Conservation (phyloP, 2,888 invertebrate genomes). For the Pimpla rufipes region DNA sequence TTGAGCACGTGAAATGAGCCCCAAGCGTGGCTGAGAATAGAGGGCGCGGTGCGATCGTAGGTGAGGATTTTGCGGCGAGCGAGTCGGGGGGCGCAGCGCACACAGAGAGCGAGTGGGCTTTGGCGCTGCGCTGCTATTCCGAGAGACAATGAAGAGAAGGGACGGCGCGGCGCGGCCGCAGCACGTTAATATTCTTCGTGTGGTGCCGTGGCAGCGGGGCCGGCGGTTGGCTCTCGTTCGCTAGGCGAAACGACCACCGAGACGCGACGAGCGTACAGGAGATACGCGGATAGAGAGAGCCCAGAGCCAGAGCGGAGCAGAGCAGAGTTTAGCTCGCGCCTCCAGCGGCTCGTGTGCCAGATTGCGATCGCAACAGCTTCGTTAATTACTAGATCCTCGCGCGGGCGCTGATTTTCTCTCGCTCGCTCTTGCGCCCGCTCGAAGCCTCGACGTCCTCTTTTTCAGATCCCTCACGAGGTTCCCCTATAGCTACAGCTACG, state of each 20-base stretch:
- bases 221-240: slow-evolving; percentile 54
- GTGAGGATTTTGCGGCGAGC: slow-evolving; percentile 66
- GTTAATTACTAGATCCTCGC: slow-evolving; percentile 81
- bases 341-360: slow-evolving; percentile 78
- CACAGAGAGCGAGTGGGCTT: slow-evolving; percentile 23
- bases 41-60: slow-evolving; percentile 58
- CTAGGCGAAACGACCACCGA: slow-evolving; percentile 47
- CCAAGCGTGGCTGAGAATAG: slow-evolving; percentile 48
- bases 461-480: slow-evolving; percentile 40
- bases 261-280: slow-evolving; percentile 29
- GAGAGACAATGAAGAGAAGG: slow-evolving; percentile 76
- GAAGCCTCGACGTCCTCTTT: slow-evolving; percentile 44
- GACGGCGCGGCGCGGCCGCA: slow-evolving; percentile 66
- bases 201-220: slow-evolving; percentile 55
- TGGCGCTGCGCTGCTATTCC: slow-evolving; percentile 4
- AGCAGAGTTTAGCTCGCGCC: slow-evolving; percentile 68
- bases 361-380: slow-evolving; percentile 82
- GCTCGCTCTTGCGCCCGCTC: no score
- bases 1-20: slow-evolving; percentile 52
- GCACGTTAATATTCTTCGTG: slow-evolving; percentile 80
- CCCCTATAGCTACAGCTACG: slow-evolving; percentile 41
- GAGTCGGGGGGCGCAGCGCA: slow-evolving; percentile 20
- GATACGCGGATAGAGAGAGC: no score
- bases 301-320: neutral
- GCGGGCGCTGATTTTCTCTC: slow-evolving; percentile 71